Evolutionary conservation across 1,140 invertebrate species (phyloP).

Genomic region (Vanessa tameamea): DNA sequence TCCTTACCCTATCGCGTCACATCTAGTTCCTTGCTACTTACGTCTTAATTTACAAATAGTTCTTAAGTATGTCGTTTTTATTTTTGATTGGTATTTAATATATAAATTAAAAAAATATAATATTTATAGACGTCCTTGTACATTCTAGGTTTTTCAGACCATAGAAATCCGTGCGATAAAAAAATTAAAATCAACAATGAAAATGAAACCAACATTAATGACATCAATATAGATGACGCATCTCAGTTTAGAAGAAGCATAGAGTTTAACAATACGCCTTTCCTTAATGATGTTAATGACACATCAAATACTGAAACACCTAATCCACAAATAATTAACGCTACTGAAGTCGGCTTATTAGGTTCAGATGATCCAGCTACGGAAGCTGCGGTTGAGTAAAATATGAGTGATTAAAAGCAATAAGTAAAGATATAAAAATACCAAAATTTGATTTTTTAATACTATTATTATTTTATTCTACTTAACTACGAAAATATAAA

Average conservation of each 20-base stretch:
- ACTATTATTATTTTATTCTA: no score
- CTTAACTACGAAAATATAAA: no score
- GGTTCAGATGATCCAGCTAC: neutral
- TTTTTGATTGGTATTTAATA: no score
- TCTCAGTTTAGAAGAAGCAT: neutral
- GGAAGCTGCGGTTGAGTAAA: neutral
- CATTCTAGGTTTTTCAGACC: constrained; percentile 8
- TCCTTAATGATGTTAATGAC: neutral
- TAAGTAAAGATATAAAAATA: no score
- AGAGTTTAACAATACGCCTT: neutral
- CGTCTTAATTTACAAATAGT: neutral
- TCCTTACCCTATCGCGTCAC: no score
- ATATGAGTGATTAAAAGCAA: neutral
- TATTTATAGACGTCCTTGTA: no score
- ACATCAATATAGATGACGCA: neutral
- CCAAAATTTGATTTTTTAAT: no score
- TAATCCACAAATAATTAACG: neutral
- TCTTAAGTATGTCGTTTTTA: no score
- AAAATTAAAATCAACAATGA: neutral
- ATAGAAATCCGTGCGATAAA: constrained; percentile 16
- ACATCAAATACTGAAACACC: neutral
- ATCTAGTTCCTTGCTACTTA: neutral
- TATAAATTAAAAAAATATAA: no score
- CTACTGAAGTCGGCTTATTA: neutral
- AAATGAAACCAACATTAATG: neutral